phyloP scores from a whole-genome alignment of 2,888 invertebrate species.

The Galerucella pusilla region DNA sequence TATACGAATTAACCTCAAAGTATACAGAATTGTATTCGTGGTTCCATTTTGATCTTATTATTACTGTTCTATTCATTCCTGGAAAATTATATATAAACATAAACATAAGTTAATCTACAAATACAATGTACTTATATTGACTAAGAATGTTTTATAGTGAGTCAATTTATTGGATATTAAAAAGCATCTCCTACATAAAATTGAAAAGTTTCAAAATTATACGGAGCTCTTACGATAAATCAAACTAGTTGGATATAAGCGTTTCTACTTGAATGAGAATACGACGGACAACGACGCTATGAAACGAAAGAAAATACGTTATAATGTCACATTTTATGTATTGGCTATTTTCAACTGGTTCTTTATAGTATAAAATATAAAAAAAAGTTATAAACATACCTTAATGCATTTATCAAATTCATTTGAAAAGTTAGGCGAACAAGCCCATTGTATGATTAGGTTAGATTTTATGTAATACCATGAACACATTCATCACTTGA shows the following conservation, averaged over 20 bases:
- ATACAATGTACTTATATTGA: too few species aligned
- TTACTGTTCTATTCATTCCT: too few species aligned
- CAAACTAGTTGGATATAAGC: conserved; percentile 49
- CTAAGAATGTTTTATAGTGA: too few species aligned
- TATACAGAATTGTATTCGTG: too few species aligned
- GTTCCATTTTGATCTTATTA: too few species aligned
- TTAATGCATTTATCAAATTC: conserved; percentile 27
- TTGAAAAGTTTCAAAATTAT: conserved; percentile 46
- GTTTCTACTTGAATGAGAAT: conserved; percentile 50
- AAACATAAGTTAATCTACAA: too few species aligned
- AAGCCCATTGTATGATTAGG: conserved; percentile 2
- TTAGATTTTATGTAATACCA: neutral
- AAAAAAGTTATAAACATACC: conserved; percentile 32
- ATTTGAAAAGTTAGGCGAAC: conserved; percentile 15
- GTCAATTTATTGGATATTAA: neutral
- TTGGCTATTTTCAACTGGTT: conserved; percentile 37
- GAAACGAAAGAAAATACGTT: conserved; percentile 39
- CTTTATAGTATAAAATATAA: conserved; percentile 32
- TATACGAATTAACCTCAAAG: too few species aligned
- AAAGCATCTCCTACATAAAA: conserved; percentile 15
- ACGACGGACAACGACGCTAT: conserved; percentile 38
- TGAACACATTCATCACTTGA: too few species aligned
- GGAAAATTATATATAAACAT: too few species aligned
- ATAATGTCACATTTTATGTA: conserved; percentile 40
- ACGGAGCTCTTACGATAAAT: conserved; percentile 44